Base-by-base conservation (phyloP, 2,113 vertebrate species). In the Chrysemys picta region DNA sequence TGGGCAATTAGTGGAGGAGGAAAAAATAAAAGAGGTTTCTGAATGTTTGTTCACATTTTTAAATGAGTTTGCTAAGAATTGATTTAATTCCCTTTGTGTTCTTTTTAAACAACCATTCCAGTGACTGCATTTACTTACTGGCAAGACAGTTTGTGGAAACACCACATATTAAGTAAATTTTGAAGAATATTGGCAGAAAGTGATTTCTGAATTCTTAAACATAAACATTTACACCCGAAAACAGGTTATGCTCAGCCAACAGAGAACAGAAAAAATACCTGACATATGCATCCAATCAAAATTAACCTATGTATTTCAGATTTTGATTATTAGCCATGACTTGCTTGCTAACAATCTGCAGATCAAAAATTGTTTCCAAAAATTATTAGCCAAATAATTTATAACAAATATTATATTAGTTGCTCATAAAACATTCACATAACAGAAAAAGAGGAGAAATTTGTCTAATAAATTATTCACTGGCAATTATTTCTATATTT, bases 31-130 rank as follows among this genome's bases (percentile, higher is more conserved):
- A 56, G 25, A 25, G 17, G 3, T 47, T 52, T 69, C 4, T 49
- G 45, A 88, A 72, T 91, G 88, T 78, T 82, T 90, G 10, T 53
- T 85, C 42, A 53, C 22, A 53, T 93, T 91, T 92, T 94, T 47
- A 83, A 87, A 84, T 57, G 69, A 49, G 42, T 84, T 45, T 91
- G 53, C 54, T 93, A 9, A 27, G 35, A 45, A 59, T 88, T n/a
- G 80, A 1, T 56, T 96, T 21, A 80, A 95, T 76, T 72, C 4
- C 10, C 31, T 82, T 95, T 86, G 16, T 69, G 24, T 54, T 89
- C 56, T 57, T 38, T 72, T 38, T n/a, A 72, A 72, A 72, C 8
- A 79, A 79, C 84, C 25, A 82, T 45, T 45, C 12, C 25, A 13
- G 42, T 78, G 42, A 45, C 8, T 21, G 27, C 24, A 57, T 10